Conservation (phyloP, 1,140 invertebrate species). For the Drosophila repleta region DNA sequence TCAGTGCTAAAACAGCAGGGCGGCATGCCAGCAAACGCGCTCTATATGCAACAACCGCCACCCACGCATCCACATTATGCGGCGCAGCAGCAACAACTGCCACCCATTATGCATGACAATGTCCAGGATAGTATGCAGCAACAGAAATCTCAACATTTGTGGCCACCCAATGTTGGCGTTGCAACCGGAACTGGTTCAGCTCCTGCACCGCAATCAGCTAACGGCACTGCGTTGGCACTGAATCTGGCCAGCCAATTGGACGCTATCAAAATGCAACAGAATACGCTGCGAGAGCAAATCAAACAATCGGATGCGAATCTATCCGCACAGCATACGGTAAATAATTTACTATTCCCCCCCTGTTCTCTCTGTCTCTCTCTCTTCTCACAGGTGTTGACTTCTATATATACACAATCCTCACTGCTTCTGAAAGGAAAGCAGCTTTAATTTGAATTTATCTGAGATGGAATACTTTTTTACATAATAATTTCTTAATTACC, state of each 20-base stretch:
- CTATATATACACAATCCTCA: constrained; percentile 29
- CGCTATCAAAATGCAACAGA: constrained; percentile 88
- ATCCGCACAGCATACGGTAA: constrained; percentile 94
- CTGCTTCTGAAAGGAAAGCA: constrained; percentile 14
- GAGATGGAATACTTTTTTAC: neutral
- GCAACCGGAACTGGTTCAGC: neutral
- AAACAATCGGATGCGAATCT: constrained; percentile 97
- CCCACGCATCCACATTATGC: constrained; percentile 58
- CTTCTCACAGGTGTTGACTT: constrained; percentile 39
- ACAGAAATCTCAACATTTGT: constrained; percentile 54
- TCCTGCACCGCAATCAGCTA: constrained; percentile 40
- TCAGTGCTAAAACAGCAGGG: constrained; percentile 85
- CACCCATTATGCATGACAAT: constrained; percentile 31
- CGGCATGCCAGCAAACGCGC: constrained; percentile 29
- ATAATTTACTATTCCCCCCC: constrained; percentile 36
- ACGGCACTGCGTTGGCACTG: constrained; percentile 70
- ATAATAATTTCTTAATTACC: neutral
- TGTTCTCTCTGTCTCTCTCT: constrained; percentile 3
- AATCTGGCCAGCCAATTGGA: constrained; percentile 84
- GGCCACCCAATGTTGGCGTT: constrained; percentile 43
- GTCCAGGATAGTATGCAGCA: constrained; percentile 56
- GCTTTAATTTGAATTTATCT: constrained; percentile 9
- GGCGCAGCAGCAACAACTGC: constrained; percentile 38
- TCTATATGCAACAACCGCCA: constrained; percentile 62
- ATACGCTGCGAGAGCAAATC: constrained; percentile 94